Base-by-base conservation (phyloP, 1,140 invertebrate genomes). In the Batillaria attramentaria region DNA sequence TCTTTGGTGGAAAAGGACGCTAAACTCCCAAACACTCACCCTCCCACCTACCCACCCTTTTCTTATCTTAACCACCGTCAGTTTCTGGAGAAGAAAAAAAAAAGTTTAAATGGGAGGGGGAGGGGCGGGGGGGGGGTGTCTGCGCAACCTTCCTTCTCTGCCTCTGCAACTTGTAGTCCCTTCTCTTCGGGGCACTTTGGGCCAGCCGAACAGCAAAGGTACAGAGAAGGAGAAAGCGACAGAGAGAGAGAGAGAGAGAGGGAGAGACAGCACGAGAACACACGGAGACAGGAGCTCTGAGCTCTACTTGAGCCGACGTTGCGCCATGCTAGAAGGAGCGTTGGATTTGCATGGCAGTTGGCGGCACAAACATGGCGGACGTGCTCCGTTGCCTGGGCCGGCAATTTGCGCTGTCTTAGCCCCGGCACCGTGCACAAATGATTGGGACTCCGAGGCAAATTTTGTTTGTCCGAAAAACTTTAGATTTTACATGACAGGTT, bases 381-480 rank as follows among this genome's bases (percentile, higher is more conserved):
- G 66, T 69, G 66, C 66, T 41, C 3, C 3, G 18, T 13, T 18
- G 66, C 2, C 66, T 3, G 33, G 20, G 66, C 35, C 20, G 28
- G 66, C 66, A 69, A 69, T 69, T 69, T 69, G 66, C 37, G 66
- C 35, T 3, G 66, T 41, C 42, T 41, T 41, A 41, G 66, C 35
- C 66, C 16, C 18, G 37, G 66, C 66, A 69, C 66, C 37, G 66
- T 10, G 35, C 66, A 41, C 66, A 69, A 69, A 69, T 69, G 37
- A 37, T 69, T 69, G 20, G 66, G 42, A 57, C 37, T 65, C 10
- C 28, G 57, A 62, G 74, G 62, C 57, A 68, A 76, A 76, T 57
- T 57, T 73, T 60, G 72, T 73, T 73, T 73, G 72, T 73, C 72
- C 46, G 46, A 73, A 57, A 54, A 73, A 73, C 72, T 73, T 41